phyloP scores from a whole-genome alignment of 2,797 vertebrate species.

The Neoniphon sammara region DNA sequence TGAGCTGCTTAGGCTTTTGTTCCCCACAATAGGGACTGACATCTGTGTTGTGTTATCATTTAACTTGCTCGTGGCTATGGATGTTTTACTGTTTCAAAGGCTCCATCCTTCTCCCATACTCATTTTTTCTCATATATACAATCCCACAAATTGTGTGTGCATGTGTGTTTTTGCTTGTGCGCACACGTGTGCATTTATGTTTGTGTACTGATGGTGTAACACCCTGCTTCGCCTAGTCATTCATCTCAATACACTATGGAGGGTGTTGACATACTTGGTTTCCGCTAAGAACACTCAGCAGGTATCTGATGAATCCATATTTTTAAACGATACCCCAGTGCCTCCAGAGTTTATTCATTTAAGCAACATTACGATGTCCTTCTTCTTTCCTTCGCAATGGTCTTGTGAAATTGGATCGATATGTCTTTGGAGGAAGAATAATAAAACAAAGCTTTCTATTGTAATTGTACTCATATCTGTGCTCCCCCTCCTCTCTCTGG shows the following conservation, averaged over 20 bases:
- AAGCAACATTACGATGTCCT: not conserved
- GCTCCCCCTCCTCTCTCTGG: slow-evolving; percentile 19
- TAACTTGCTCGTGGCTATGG: slow-evolving; percentile 74
- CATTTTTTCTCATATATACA: slow-evolving; percentile 13
- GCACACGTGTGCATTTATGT: slow-evolving; percentile 2
- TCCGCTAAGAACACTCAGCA: slow-evolving; percentile 29
- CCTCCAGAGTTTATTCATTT: slow-evolving; percentile 42
- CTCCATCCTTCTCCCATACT: slow-evolving; percentile 30
- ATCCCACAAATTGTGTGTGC: slow-evolving; percentile 9
- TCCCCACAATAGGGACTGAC: slow-evolving; percentile 65
- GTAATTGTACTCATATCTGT: slow-evolving; percentile 54
- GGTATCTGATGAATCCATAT: slow-evolving; percentile 36
- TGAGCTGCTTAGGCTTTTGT: slow-evolving; percentile 68
- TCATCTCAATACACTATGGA: slow-evolving; percentile 20
- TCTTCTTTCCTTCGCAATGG: slow-evolving; percentile 1
- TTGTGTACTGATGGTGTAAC: slow-evolving; percentile 8
- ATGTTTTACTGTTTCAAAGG: slow-evolving; percentile 64
- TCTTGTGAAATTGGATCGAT: slow-evolving; percentile 53
- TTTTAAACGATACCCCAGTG: slow-evolving; percentile 26
- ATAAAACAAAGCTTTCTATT: slow-evolving; percentile 59
- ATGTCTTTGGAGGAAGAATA: slow-evolving; percentile 46
- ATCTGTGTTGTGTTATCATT: slow-evolving; percentile 81
- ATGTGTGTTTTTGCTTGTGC: slow-evolving; percentile 12
- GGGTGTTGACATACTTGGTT: slow-evolving; percentile 32
- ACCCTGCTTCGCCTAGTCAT: slow-evolving; percentile 11